phyloP scores from a whole-genome alignment of 2,113 vertebrate species.

The Gymnocephalus cernua region DNA sequence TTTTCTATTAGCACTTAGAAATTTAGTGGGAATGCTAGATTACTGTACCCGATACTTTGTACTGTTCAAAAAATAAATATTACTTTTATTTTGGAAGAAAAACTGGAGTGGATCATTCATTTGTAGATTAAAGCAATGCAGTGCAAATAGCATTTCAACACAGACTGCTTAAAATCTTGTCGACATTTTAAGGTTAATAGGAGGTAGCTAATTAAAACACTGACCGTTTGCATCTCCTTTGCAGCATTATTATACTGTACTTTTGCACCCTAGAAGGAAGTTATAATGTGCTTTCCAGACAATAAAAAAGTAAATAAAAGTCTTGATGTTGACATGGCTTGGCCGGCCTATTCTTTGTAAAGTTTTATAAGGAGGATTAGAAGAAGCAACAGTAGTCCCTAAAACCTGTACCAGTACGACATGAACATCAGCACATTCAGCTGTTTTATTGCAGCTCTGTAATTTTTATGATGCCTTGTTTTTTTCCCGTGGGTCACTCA shows the following conservation, averaged over 20 bases:
- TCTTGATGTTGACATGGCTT: conserved; percentile 8
- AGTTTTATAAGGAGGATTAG: not conserved
- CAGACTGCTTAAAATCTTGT: not conserved
- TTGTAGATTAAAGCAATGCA: not conserved
- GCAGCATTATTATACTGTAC: not conserved
- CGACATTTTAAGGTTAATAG: not conserved
- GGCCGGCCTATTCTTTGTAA: not conserved
- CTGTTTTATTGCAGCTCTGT: not conserved
- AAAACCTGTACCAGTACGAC: not conserved
- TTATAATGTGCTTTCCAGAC: not conserved
- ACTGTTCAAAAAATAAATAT: conserved; percentile 60
- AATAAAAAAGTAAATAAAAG: conserved; percentile 35
- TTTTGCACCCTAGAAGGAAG: not conserved
- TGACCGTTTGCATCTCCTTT: not conserved
- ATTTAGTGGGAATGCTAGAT: conserved; percentile 21
- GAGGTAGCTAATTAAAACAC: not conserved
- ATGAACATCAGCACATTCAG: not conserved
- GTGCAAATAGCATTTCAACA: not conserved
- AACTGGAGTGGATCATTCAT: conserved; percentile 7
- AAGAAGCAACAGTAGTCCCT: not conserved
- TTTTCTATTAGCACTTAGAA: conserved; percentile 57
- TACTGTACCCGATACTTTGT: conserved; percentile 46
- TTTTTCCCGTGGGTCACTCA: not conserved
- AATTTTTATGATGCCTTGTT: not conserved
- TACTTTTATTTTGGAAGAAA: conserved; percentile 52